A percentile compares a stretch with the other conserved stretches of the same genome.
These are phyloP conservation scores for Xiphydria camelus DNA, from an alignment of 2,888 invertebrate species.

Conservation along the genomic window DNA sequence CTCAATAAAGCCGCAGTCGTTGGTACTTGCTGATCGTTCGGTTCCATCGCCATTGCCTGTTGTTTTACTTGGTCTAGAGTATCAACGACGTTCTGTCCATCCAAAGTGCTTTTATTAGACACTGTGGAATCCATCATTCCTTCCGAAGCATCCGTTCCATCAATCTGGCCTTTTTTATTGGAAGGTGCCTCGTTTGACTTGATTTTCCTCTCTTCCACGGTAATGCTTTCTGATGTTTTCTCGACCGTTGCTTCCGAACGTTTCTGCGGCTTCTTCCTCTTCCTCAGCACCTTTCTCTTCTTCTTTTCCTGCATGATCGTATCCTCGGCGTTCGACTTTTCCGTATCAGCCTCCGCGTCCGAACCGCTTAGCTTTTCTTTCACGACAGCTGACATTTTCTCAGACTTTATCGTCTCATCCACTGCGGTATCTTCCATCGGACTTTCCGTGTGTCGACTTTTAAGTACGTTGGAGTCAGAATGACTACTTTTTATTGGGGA, in stretches of 20 bases:
- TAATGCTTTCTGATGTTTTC: slow-evolving; percentile 33
- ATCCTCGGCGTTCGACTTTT: slow-evolving; percentile 62
- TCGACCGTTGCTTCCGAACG: slow-evolving; percentile 36
- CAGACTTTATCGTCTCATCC: slow-evolving; percentile 12
- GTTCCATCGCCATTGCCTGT: slow-evolving; percentile 43
- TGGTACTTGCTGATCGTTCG: slow-evolving; percentile 47
- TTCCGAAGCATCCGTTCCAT: slow-evolving; percentile 26
- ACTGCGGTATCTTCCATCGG: slow-evolving; percentile 23
- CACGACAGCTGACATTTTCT: slow-evolving; percentile 11
- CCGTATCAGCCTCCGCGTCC: slow-evolving; percentile 57
- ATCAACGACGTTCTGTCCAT: slow-evolving; percentile 35
- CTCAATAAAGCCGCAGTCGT: slow-evolving; percentile 36
- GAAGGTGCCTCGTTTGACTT: slow-evolving; percentile 33
- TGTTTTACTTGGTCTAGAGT: slow-evolving; percentile 49
- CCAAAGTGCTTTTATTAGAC: slow-evolving; percentile 18
- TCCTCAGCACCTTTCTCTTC: slow-evolving; percentile 67
- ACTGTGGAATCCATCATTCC: slow-evolving; percentile 21
- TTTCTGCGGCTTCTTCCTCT: slow-evolving; percentile 64
- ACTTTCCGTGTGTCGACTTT: slow-evolving; percentile 17
- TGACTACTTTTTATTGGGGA: too few relatives aligned
- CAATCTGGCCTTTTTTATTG: slow-evolving; percentile 26
- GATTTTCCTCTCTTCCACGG: slow-evolving; percentile 30
- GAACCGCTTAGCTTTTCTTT: slow-evolving; percentile 42
- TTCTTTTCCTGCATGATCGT: slow-evolving; percentile 60
- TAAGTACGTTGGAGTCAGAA: slow-evolving; percentile 18